Conservation (phyloP, 1,140 invertebrate species). For the Lerema accius region DNA sequence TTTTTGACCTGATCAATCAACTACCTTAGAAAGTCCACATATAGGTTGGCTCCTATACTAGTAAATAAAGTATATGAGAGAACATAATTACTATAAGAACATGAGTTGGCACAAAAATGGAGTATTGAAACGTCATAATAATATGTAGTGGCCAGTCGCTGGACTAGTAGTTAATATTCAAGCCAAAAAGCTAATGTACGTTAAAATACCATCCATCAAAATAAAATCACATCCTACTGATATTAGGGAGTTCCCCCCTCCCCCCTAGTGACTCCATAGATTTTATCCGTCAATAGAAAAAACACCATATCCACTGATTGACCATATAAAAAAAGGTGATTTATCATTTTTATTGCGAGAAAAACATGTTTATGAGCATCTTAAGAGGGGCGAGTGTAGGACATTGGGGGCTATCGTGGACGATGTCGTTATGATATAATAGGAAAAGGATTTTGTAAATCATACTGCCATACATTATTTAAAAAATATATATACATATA, state of each 20-base stretch:
- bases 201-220: conserved; percentile 61
- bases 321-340: conserved; percentile 81
- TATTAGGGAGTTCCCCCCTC: conserved; percentile 52
- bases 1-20: too few relatives aligned
- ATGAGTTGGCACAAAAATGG: too few relatives aligned
- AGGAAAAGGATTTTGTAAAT: too few relatives aligned
- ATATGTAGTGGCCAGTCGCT: too few relatives aligned
- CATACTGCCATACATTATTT: too few relatives aligned
- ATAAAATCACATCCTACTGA: conserved; percentile 51
- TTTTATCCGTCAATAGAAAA: conserved; percentile 70
- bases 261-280: conserved; percentile 54
- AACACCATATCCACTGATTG: conserved; percentile 75
- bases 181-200: conserved; percentile 14
- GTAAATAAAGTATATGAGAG: too few relatives aligned
- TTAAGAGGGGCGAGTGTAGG: conserved; percentile 65
- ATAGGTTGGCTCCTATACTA: too few relatives aligned
- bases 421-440: background rate
- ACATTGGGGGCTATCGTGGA: conserved; percentile 41
- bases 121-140: background rate
- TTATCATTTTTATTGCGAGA: conserved; percentile 81
- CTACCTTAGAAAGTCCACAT: too few relatives aligned
- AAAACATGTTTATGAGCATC: conserved; percentile 81
- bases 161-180: background rate
- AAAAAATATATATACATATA: too few relatives aligned
- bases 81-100: too few relatives aligned